These are phyloP conservation scores for Andrena fulva DNA, from an alignment of 2,888 invertebrate genomes.

Conservation along the genomic window DNA sequence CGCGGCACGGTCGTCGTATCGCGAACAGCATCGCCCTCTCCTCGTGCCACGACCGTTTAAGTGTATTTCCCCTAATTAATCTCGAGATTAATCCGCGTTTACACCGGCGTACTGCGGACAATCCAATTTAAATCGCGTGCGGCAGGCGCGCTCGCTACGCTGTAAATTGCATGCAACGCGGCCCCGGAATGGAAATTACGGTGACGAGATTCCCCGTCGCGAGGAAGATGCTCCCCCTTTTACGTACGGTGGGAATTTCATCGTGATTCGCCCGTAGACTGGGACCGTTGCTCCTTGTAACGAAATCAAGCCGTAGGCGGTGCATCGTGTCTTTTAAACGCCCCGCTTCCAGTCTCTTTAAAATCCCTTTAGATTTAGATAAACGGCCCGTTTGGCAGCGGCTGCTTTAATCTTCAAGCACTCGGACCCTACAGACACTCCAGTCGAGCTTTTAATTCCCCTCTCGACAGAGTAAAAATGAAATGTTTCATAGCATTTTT, in stretches of 20 bases:
- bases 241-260: constrained; percentile 29
- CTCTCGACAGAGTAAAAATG: too few relatives aligned
- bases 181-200: constrained; percentile 62
- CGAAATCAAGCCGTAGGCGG: constrained; percentile 24
- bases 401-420: constrained; percentile 2
- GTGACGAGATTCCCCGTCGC: constrained; percentile 63
- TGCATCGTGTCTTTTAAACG: constrained; percentile 2
- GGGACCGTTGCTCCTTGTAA: constrained; percentile 40
- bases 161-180: constrained; percentile 62
- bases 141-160: constrained; percentile 18
- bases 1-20: not conserved
- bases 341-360: constrained; percentile 4
- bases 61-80: constrained; percentile 66
- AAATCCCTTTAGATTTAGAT: constrained; percentile 36
- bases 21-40: constrained; percentile 17
- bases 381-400: constrained; percentile 2
- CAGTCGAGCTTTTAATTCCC: too few relatives aligned
- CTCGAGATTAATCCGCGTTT: constrained; percentile 63
- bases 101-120: constrained; percentile 45
- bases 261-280: constrained; percentile 26
- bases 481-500: too few relatives aligned
- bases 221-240: constrained; percentile 38
- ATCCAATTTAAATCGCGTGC: constrained; percentile 67
- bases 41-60: constrained; percentile 57
- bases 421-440: too few relatives aligned